Percentiles rank a stretch among this genome's conserved stretches.
Conservation (phyloP, 2,888 invertebrate species). For the Lochmaea capreae region DNA sequence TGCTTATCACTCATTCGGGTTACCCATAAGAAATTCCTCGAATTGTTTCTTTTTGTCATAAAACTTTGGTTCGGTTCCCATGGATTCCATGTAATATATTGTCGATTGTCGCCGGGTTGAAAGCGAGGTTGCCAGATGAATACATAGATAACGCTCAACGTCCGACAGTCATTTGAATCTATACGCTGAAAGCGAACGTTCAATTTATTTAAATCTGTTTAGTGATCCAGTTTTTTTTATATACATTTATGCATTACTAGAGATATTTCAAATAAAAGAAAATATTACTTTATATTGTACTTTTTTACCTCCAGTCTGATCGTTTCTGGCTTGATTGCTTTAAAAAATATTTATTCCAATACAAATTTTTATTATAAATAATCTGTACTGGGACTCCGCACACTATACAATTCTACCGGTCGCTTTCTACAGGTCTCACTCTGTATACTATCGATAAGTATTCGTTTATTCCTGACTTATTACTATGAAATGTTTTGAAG, state of each 20-base stretch:
- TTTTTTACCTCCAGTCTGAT: background rate
- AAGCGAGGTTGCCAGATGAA: conserved; percentile 15
- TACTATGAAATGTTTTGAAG: too few relatives aligned
- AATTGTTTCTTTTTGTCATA: conserved; percentile 39
- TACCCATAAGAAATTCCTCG: conserved; percentile 39
- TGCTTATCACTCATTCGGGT: conserved; percentile 39
- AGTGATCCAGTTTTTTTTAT: conserved; percentile 5
- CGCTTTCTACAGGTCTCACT: too few relatives aligned
- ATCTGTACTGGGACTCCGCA: too few relatives aligned
- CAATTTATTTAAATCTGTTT: conserved; percentile 1
- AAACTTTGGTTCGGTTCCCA: conserved; percentile 37
- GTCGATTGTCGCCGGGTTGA: conserved; percentile 24
- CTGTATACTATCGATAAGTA: too few relatives aligned
- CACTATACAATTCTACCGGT: too few relatives aligned
- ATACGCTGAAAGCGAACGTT: background rate
- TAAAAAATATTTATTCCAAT: background rate
- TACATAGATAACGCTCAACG: conserved; percentile 7
- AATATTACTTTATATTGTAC: background rate
- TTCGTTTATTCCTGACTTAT: too few relatives aligned
- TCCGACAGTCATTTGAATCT: conserved; percentile 7
- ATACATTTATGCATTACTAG: background rate
- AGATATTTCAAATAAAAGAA: background rate
- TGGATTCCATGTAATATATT: conserved; percentile 36
- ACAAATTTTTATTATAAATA: too few relatives aligned
- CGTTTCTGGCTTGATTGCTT: background rate